Evolutionary conservation across 2,888 invertebrate genomes (phyloP), one percentile per base, ranked within the genome.

Genomic region (Pimpla rufipes): DNA sequence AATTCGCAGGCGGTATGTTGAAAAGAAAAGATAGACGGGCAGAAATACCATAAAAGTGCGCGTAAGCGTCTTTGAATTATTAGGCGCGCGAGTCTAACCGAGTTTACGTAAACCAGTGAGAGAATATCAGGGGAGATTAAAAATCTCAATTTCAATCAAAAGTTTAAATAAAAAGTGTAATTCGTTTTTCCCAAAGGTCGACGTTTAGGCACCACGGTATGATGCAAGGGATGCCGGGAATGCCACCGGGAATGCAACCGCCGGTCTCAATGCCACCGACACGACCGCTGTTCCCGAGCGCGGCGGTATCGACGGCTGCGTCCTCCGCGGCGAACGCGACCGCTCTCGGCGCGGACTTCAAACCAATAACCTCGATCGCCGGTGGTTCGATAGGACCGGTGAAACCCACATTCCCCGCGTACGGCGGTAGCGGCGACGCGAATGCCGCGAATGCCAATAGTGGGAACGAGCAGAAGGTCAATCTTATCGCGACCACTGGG

Each of bases 251-350:
- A 85, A 91, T 92, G 87, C 92, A 92, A 68, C 92, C 92, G 11
- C 92, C 93, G 35, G 91, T 90, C 7, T 90, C 92, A 2, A 89
- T 92, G 84, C 92, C 92, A 52, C 95, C 95, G 1, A 93, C 95
- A 1, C 95, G 98, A 92, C 98, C 98, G 1, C 93, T 98, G 78
- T 98, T 98, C 93, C 98, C 98, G 0, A 96, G 97, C 0, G 96
- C 96, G 21, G 94, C 95, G 52, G 92, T 92, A 42, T 92, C 93
- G 0, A 94, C 94, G 77, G 95, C 96, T 62, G 95, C 96, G 23
- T 94, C 94, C 8, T 94, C 94, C 11, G 88, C 90, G 10, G 89
- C 90, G 1, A 89, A 90, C 57, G 94, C 92, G 88, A 94, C 91
- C 87, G 95, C 95, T 11, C 94, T 95, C 11, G 95, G 95, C 52